Conservation (phyloP, 2,113 vertebrate genomes). For the Gopherus evgoodei region DNA sequence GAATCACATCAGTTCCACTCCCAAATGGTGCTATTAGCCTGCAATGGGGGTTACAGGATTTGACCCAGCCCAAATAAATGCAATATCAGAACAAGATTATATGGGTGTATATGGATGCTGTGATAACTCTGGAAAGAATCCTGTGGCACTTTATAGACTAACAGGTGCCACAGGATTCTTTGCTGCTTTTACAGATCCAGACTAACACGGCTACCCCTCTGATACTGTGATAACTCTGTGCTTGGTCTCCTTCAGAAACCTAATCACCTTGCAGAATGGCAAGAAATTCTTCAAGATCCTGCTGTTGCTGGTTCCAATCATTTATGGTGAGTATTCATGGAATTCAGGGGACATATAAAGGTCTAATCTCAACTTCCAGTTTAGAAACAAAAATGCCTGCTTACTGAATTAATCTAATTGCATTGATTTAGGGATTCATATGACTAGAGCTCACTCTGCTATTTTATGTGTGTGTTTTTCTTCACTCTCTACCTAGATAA, state of each 20-base stretch:
- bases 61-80: neutral
- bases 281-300: neutral
- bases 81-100: neutral
- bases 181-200: too few species aligned
- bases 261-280: neutral
- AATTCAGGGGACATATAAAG: neutral
- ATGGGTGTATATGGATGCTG: neutral
- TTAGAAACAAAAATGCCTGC: neutral
- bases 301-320: neutral
- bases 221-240: neutral
- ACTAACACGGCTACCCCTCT: too few species aligned
- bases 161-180: too few species aligned
- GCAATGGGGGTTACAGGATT: neutral
- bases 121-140: neutral
- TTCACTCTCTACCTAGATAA: neutral
- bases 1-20: neutral
- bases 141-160: too few species aligned
- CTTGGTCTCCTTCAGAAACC: neutral
- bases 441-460: neutral
- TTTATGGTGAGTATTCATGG: neutral
- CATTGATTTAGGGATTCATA: neutral
- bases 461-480: neutral
- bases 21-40: neutral
- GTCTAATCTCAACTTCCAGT: neutral
- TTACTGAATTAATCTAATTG: neutral